Conservation (phyloP, 2,888 invertebrate genomes). For the Fissipunctia ypsillon region DNA sequence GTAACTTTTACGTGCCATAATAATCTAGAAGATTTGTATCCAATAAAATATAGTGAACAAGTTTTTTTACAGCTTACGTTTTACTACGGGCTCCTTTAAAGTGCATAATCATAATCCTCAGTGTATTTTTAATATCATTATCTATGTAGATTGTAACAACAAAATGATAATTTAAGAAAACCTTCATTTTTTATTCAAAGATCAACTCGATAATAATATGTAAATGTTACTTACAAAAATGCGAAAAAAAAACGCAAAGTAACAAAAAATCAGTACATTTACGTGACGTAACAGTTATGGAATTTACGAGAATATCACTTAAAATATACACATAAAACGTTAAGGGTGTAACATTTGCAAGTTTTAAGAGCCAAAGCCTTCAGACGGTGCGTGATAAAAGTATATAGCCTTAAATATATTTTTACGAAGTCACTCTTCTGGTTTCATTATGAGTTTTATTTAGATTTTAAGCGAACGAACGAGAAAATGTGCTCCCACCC, state of each 20-base stretch:
- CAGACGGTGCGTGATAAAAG: constrained; percentile 75
- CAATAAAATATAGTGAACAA: constrained; percentile 34
- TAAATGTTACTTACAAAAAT: constrained; percentile 58
- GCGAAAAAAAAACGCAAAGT: constrained; percentile 68
- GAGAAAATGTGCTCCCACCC: constrained; percentile 54
- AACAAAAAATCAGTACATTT: constrained; percentile 68
- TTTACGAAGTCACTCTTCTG: constrained; percentile 65
- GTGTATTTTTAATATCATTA: constrained; percentile 22
- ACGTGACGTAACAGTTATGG: constrained; percentile 77
- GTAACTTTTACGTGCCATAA: constrained; percentile 60
- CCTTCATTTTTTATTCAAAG: constrained; percentile 39
- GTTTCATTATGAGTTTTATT: constrained; percentile 69
- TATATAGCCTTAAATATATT: constrained; percentile 72
- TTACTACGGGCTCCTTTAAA: constrained; percentile 12
- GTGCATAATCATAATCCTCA: constrained; percentile 6
- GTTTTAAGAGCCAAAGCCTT: constrained; percentile 70
- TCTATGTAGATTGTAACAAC: constrained; percentile 19
- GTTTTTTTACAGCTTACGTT: constrained; percentile 35
- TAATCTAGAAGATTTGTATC: constrained; percentile 47
- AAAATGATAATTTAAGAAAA: constrained; percentile 36
- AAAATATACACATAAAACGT: constrained; percentile 77
- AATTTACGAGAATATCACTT: constrained; percentile 80
- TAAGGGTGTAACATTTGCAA: constrained; percentile 73
- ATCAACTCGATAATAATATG: constrained; percentile 53
- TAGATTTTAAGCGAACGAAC: constrained; percentile 63